Conservation (phyloP, 53 echinoderm and acorn worm species). For the Echinarachnius parma region DNA sequence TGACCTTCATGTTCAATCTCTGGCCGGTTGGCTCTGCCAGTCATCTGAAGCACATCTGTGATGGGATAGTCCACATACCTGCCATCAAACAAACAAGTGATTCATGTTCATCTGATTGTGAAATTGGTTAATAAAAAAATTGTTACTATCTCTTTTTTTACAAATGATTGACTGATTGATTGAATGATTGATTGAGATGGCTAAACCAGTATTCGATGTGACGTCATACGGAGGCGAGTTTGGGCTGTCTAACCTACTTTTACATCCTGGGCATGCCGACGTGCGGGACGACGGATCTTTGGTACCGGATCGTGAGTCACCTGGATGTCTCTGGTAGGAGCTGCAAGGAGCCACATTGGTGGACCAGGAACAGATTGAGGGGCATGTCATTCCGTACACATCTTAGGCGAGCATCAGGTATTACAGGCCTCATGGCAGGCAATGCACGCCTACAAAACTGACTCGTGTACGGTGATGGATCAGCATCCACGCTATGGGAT, state of each 20-base stretch:
- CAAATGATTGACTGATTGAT: too few species aligned
- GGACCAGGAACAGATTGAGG: background rate
- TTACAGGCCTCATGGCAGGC: too few species aligned
- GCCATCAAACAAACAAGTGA: conserved; percentile 3
- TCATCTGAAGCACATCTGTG: conserved; percentile 96
- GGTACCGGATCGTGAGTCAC: background rate
- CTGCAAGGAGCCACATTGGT: background rate
- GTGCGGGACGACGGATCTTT: background rate
- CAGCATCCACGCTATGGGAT: conserved; percentile 24
- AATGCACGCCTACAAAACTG: too few species aligned
- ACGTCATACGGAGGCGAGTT: too few species aligned
- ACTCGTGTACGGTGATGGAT: conserved; percentile 38
- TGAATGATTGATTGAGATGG: too few species aligned
- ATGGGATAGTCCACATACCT: conserved; percentile 98
- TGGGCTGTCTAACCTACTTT: background rate
- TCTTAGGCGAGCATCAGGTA: too few species aligned
- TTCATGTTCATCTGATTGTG: too few species aligned
- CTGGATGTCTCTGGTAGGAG: background rate
- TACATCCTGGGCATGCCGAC: background rate
- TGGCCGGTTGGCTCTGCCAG: conserved; percentile 92
- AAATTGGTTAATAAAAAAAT: too few species aligned
- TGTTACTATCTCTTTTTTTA: too few species aligned
- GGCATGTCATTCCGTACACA: too few species aligned
- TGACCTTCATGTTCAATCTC: conserved; percentile 93
- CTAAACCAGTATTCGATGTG: too few species aligned